Evolutionary conservation across 1,140 invertebrate species (phyloP).

Genomic region (Anadara kagoshimensis): DNA sequence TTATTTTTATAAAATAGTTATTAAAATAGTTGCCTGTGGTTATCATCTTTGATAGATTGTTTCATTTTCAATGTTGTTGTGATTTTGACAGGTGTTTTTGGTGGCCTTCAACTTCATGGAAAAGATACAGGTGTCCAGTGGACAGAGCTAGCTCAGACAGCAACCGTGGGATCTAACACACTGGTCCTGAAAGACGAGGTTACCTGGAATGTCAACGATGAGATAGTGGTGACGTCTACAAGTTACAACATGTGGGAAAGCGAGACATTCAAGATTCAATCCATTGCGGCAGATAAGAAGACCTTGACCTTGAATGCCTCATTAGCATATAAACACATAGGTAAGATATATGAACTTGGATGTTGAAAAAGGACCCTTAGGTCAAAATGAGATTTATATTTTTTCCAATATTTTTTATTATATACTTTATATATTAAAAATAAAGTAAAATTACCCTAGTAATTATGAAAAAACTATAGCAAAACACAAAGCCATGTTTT

Average conservation of each 20-base stretch:
- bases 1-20: no score
- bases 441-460: no score
- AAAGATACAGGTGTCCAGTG: slow-evolving; percentile 52
- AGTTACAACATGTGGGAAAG: slow-evolving; percentile 60
- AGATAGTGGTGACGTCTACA: slow-evolving; percentile 68
- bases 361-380: no score
- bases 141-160: slow-evolving; percentile 62
- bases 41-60: background rate
- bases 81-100: slow-evolving; percentile 61
- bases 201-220: slow-evolving; percentile 61
- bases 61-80: background rate
- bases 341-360: slow-evolving; percentile 44
- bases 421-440: no score
- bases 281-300: slow-evolving; percentile 51
- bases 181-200: slow-evolving; percentile 57
- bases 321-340: slow-evolving; percentile 60
- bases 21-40: no score
- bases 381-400: no score
- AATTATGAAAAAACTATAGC: no score
- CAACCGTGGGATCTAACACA: slow-evolving; percentile 48
- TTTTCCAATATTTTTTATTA: no score
- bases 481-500: no score
- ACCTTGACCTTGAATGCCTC: slow-evolving; percentile 61
- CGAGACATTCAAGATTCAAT: slow-evolving; percentile 61
- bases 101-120: slow-evolving; percentile 69